These are phyloP conservation scores for Yponomeuta malinellus DNA, from an alignment of 2,888 invertebrate genomes.

Conservation along the genomic window DNA sequence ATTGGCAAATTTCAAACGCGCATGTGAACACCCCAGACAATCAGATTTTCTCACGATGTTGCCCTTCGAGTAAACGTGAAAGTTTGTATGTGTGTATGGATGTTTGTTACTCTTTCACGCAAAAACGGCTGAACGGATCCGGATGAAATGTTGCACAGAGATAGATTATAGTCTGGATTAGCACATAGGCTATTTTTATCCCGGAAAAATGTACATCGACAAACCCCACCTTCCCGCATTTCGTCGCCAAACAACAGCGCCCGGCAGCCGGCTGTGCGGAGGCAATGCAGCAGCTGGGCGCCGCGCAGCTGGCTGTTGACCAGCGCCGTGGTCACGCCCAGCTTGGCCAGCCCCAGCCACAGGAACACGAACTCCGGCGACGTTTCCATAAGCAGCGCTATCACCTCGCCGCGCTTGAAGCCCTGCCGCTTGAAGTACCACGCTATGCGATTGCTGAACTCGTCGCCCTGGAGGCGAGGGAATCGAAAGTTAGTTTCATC, in stretches of 20 bases:
- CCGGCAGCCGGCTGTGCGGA: conserved; percentile 85
- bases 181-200: no score
- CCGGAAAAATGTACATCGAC: no score
- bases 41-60: no score
- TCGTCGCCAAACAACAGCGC: conserved; percentile 86
- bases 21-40: no score
- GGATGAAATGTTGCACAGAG: no score
- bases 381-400: conserved; percentile 93
- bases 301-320: conserved; percentile 92
- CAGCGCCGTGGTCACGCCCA: conserved; percentile 87
- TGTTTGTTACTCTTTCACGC: no score
- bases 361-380: conserved; percentile 89
- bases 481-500: background rate
- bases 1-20: no score
- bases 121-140: no score
- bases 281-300: conserved; percentile 85
- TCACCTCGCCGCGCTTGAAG: conserved; percentile 83
- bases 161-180: no score
- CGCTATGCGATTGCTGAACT: conserved; percentile 74
- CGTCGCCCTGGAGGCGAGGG: conserved; percentile 65
- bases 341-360: conserved; percentile 94
- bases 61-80: no score
- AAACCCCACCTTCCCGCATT: conserved; percentile 55
- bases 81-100: no score
- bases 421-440: conserved; percentile 74